Evolutionary conservation across 2,797 vertebrate genomes (phyloP), one percentile per base, ranked within the genome.

Genomic region (Rousettus madagascariensis): DNA sequence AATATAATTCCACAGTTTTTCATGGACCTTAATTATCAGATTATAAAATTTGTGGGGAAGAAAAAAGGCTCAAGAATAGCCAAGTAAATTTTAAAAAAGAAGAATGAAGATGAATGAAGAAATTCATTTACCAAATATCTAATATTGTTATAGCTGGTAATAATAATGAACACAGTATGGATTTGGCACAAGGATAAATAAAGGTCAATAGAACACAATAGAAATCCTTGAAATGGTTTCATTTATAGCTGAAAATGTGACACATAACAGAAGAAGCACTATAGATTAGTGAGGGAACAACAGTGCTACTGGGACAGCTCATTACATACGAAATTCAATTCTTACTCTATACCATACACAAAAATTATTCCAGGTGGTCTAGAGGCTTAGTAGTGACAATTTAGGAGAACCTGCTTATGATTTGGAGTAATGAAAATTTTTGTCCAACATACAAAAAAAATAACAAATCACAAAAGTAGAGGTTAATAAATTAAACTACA

Each of bases 31-130:
- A 24, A 79, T 8, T 79, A 87, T 38, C 20, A 71, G 30, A 66
- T 94, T 86, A 88, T 71, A 75, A 93, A 93, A 78, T 36, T 22
- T 61, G 61, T 69, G 65, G 75, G 53, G 65, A 79, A 83, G 71
- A 71, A 24, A 17, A 95, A 90, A 95, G 24, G 0, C 5, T 22
- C 15, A 75, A 69, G 16, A 84, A 75, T 2, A 92, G 57, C 43
- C 8, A 83, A 22, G 26, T 41, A n/a, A 82, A 38, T 49, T 82
- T 93, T 84, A 20, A 90, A 79, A 88, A 41, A 68, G 13, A 85
- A 59, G 49, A 91, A 53, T 53, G 19, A 79, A 5, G 28, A 57
- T 36, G 30, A 94, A 87, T 55, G 15, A 61, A 89, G 41, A 86
- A 93, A 94, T 8, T 71, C 26, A 33, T 75, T 83, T 89, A 68